Conservation (phyloP, 2,113 vertebrate genomes). For the Aegithalos caudatus region DNA sequence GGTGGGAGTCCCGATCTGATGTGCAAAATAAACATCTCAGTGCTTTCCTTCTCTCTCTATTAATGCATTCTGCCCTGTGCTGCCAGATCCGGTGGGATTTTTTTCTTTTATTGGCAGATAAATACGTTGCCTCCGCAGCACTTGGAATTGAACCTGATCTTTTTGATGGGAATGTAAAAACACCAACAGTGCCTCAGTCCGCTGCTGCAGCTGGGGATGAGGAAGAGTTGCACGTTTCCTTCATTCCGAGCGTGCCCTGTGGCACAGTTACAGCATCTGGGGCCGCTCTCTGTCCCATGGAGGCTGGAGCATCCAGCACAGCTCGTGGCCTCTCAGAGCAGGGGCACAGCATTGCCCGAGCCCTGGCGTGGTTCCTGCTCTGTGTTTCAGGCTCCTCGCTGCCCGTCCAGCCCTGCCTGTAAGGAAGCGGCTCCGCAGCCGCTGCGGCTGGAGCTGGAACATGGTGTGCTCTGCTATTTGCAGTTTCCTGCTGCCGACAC, state of each 20-base stretch:
- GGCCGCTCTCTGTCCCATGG: background rate
- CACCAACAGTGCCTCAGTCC: background rate
- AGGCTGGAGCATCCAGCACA: background rate
- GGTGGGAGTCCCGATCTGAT: background rate
- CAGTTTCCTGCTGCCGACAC: conserved; percentile 59
- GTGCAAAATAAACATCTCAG: background rate
- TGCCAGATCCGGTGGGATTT: background rate
- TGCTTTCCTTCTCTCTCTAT: background rate
- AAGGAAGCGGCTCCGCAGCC: conserved; percentile 45
- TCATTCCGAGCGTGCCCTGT: background rate
- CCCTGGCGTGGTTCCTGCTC: conserved; percentile 44
- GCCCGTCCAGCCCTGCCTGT: background rate
- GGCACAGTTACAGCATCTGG: background rate
- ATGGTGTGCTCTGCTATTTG: conserved; percentile 63
- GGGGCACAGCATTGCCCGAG: background rate
- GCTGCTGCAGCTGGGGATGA: background rate
- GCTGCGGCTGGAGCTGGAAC: conserved; percentile 48
- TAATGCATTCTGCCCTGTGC: background rate
- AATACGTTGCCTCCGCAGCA: background rate
- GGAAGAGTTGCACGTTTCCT: background rate
- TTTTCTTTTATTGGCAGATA: background rate
- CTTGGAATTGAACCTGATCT: background rate
- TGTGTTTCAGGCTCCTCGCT: background rate
- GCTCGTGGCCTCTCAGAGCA: background rate
- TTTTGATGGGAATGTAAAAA: background rate